Conservation (phyloP, 2,888 invertebrate genomes). For the Acanthosepion esculentum region DNA sequence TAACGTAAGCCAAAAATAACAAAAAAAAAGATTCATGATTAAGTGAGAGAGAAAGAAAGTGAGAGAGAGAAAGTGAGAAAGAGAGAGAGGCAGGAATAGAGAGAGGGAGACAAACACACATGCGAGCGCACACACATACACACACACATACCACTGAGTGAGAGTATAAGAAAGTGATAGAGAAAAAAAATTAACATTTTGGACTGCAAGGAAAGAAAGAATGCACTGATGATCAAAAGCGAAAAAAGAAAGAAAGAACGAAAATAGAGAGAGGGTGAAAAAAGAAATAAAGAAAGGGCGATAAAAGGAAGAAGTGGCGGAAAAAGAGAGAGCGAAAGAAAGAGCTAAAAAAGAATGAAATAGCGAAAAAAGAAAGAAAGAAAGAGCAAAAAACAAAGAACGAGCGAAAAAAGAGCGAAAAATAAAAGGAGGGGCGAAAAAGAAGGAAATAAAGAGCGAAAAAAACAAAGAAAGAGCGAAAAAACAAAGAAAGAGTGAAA, state of each 20-base stretch:
- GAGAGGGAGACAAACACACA: too few relatives aligned
- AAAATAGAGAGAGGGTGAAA: not conserved
- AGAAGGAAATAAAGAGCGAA: not conserved
- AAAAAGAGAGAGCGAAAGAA: not conserved
- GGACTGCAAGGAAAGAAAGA: too few relatives aligned
- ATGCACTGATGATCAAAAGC: too few relatives aligned
- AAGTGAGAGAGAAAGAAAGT: not conserved
- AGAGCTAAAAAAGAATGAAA: too few relatives aligned
- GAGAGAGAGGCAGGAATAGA: not conserved
- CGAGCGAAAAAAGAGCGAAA: not conserved
- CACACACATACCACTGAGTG: too few relatives aligned
- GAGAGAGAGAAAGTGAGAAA: not conserved
- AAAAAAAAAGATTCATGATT: too few relatives aligned
- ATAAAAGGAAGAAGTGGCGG: not conserved
- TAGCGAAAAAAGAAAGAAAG: too few relatives aligned
- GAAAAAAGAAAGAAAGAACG: not conserved
- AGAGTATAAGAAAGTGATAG: too few relatives aligned
- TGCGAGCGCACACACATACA: rapidly evolving
- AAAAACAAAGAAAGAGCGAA: not conserved
- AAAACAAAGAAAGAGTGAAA: not conserved
- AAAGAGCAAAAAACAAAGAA: not conserved
- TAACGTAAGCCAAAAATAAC: too few relatives aligned
- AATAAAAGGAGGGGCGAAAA: not conserved
- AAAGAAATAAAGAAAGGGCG: not conserved
- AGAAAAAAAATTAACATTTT: too few relatives aligned